Evolutionary conservation across 1,140 invertebrate species (phyloP).

Genomic region (Anagrus nilaparvatae): DNA sequence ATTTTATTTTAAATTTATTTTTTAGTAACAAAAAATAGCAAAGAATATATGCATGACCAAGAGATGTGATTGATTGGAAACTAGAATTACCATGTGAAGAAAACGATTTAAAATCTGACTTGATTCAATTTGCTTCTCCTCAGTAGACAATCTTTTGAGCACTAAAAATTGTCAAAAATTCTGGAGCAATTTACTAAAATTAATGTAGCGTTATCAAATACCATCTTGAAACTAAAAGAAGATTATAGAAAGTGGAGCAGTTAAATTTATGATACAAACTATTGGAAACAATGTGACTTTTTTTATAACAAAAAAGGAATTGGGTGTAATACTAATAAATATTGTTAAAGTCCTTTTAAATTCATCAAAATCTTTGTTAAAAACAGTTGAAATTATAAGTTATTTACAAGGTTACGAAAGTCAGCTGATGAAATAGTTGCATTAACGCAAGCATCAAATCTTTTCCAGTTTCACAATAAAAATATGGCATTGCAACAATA

Average conservation of each 20-base stretch:
- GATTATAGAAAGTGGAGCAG: slow-evolving; percentile 63
- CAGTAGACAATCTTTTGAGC: slow-evolving; percentile 52
- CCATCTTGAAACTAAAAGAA: slow-evolving; percentile 58
- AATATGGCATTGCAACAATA: slow-evolving; percentile 66
- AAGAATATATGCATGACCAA: slow-evolving; percentile 65
- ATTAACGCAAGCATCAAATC: slow-evolving; percentile 45
- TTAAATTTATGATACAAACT: slow-evolving; percentile 65
- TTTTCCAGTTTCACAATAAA: slow-evolving; percentile 48
- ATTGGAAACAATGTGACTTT: slow-evolving; percentile 66
- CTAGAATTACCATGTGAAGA: slow-evolving; percentile 57
- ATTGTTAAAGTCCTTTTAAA: slow-evolving; percentile 63
- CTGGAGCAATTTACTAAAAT: slow-evolving; percentile 74
- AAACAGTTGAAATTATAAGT: slow-evolving; percentile 53
- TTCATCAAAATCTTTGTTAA: slow-evolving; percentile 51
- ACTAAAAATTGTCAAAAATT: slow-evolving; percentile 58
- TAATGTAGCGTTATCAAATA: slow-evolving; percentile 61
- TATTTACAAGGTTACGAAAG: slow-evolving; percentile 55
- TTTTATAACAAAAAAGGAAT: slow-evolving; percentile 54
- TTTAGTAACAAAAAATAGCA: slow-evolving; percentile 55
- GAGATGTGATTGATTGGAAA: slow-evolving; percentile 59
- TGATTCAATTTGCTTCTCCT: slow-evolving; percentile 29
- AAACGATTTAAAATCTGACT: slow-evolving; percentile 25
- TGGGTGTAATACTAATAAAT: slow-evolving; percentile 59
- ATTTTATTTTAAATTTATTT: slow-evolving; percentile 12
- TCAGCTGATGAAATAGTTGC: slow-evolving; percentile 53